Conservation (phyloP, 2,888 invertebrate genomes). For the Pachycephus smyrnensis region DNA sequence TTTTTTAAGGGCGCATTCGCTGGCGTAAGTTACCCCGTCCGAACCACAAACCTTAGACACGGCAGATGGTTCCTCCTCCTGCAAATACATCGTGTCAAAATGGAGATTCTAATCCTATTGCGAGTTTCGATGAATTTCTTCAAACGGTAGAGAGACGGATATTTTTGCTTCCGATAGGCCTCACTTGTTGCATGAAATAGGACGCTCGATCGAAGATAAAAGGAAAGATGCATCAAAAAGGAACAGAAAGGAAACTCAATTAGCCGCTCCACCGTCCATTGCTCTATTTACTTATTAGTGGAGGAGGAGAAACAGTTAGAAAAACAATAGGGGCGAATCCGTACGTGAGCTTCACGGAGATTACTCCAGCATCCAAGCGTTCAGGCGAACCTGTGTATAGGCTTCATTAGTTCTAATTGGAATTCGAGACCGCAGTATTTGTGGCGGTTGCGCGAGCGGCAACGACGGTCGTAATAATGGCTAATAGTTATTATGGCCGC, state of each 20-base stretch:
- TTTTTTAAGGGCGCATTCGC: conserved; percentile 85
- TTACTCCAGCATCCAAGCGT: too few relatives aligned
- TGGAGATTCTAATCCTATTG: too few relatives aligned
- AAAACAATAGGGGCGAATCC: too few relatives aligned
- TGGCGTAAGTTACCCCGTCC: conserved; percentile 86
- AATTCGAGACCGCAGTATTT: conserved; percentile 42
- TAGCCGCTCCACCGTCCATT: conserved; percentile 29
- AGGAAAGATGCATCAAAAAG: conserved; percentile 20
- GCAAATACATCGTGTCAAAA: conserved; percentile 12
- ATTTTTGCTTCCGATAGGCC: conserved; percentile 18
- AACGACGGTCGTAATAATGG: neutral
- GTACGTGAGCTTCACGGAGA: too few relatives aligned
- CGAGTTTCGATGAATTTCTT: too few relatives aligned
- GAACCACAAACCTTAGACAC: conserved; percentile 80
- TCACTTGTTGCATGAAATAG: conserved; percentile 44
- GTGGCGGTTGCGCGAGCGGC: neutral
- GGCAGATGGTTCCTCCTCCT: conserved; percentile 43
- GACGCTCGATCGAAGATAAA: neutral
- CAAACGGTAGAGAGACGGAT: too few relatives aligned
- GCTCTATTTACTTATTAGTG: conserved; percentile 35
- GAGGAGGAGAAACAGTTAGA: too few relatives aligned
- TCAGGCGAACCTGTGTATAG: too few relatives aligned
- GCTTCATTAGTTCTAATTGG: conserved; percentile 52
- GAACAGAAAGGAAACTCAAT: conserved; percentile 42
- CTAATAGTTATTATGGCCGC: conserved; percentile 28